Evolutionary conservation across 2,797 vertebrate species (phyloP).

Genomic region (Enteromius unitaeniatus): DNA sequence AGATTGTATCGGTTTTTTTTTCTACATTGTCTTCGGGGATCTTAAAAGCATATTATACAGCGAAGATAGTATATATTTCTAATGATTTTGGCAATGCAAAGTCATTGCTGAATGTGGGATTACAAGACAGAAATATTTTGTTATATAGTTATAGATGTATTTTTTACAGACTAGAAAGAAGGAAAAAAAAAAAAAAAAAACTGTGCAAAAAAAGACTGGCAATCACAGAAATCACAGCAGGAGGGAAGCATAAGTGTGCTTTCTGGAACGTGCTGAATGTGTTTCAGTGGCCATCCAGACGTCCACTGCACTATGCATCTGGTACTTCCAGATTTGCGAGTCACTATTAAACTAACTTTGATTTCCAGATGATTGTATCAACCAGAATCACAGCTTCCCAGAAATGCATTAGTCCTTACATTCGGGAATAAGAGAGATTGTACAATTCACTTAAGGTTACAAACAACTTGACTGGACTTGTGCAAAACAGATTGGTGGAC

Average conservation of each 20-base stretch:
- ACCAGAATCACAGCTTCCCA: conserved; percentile 1
- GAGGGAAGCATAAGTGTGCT: background rate
- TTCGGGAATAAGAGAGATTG: background rate
- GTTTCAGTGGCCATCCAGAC: conserved; percentile 18
- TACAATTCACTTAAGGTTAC: background rate
- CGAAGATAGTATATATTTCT: background rate
- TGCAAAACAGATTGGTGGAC: background rate
- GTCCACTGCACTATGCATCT: conserved; percentile 3
- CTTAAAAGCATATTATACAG: conserved; percentile 22
- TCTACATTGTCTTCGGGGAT: conserved; percentile 1
- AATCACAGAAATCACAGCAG: background rate
- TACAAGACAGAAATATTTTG: background rate
- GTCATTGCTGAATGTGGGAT: background rate
- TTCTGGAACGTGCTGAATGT: background rate
- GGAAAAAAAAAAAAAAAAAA: background rate
- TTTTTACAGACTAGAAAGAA: background rate
- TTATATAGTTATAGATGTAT: background rate
- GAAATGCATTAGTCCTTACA: conserved; percentile 16
- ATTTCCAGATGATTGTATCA: conserved; percentile 7
- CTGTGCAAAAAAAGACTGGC: background rate
- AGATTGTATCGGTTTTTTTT: conserved; percentile 2
- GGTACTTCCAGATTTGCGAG: background rate
- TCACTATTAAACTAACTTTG: background rate
- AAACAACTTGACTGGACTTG: background rate
- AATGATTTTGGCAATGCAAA: background rate